Base-by-base conservation (phyloP, 1,140 invertebrate species). In the Wasmannia auropunctata region DNA sequence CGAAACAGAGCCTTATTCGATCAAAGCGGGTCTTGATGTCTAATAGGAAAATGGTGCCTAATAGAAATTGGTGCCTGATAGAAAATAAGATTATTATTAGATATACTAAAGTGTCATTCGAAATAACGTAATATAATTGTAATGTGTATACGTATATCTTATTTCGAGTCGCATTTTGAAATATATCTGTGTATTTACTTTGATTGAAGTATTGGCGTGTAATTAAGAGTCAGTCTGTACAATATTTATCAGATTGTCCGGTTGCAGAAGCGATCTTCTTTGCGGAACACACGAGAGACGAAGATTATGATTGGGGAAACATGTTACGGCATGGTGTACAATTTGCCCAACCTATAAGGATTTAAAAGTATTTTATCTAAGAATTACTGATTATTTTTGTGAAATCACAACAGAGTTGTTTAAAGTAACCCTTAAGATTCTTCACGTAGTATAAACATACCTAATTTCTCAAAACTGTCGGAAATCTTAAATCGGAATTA, bases 201-300 rank as follows among this genome's bases (percentile, higher is more conserved):
- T 16, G 37, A 65, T 65, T 49, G 85, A 75, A 85, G 63, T 46
- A 67, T 67, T 67, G 37, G 5, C n/a, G 14, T 67, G 28, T 67
- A 67, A 67, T 67, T 67, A 46, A 46, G 37, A 67, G 46, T 25
- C 37, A 2, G 43, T 43, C 58, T 67, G 58, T 74, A 87, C 87
- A 76, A 87, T 91, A 89, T 92, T 92, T 92, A 92, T 92, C 89
- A 89, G 88, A 88, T 88, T 86, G 56, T 62, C 28, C 56, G 65
- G 43, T 67, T 79, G 49, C 63, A 79, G 51, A 60, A 84, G 84
- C 65, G 58, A 87, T 58, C 14, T 56, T 58, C 65, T 43, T 65
- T n/a, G 28, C 34, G 58, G 51, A 56, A 40, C 8, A 34, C 51
- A 54, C n/a, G 25, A 54, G 16, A 54, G 11, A n/a, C n/a, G 40